Percentiles rank a stretch among this genome's conserved stretches.
Conservation (phyloP, 2,797 vertebrate genomes). For the Cichlasoma orientale region DNA sequence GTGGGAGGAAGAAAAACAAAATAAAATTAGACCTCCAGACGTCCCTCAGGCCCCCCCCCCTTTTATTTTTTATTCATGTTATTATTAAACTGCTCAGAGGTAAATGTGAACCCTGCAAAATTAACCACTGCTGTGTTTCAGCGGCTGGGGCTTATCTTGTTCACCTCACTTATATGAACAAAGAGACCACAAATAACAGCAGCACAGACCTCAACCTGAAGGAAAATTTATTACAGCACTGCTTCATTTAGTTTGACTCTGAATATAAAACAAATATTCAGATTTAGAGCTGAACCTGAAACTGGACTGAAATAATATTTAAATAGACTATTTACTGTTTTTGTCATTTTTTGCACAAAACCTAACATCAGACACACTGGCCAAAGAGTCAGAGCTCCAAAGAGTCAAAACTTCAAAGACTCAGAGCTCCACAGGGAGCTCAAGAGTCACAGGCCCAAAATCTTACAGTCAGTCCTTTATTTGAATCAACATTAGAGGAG, state of each 20-base stretch:
- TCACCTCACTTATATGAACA: not conserved
- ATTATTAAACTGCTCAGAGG: not conserved
- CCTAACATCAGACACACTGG: not conserved
- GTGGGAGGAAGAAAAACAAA: constrained; percentile 29
- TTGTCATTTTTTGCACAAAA: not conserved
- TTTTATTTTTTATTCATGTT: not conserved
- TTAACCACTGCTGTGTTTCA: not conserved
- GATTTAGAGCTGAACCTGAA: not conserved
- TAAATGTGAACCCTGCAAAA: not conserved
- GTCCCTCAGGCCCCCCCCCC: not conserved
- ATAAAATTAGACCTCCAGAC: not conserved
- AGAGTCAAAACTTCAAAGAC: not conserved
- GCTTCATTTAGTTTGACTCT: not conserved
- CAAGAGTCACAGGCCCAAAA: not conserved
- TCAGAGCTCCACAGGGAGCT: not conserved
- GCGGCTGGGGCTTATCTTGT: too few species aligned
- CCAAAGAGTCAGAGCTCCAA: not conserved
- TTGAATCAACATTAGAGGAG: too few species aligned
- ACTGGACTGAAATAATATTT: not conserved
- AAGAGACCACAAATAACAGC: not conserved
- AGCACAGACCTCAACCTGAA: not conserved
- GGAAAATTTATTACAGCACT: not conserved
- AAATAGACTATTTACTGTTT: not conserved
- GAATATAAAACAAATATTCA: not conserved
- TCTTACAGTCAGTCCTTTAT: too few species aligned